A percentile compares a stretch with the other conserved stretches of the same genome.
phyloP scores from a whole-genome alignment of 2,888 invertebrate genomes.

The Rhagium mordax region DNA sequence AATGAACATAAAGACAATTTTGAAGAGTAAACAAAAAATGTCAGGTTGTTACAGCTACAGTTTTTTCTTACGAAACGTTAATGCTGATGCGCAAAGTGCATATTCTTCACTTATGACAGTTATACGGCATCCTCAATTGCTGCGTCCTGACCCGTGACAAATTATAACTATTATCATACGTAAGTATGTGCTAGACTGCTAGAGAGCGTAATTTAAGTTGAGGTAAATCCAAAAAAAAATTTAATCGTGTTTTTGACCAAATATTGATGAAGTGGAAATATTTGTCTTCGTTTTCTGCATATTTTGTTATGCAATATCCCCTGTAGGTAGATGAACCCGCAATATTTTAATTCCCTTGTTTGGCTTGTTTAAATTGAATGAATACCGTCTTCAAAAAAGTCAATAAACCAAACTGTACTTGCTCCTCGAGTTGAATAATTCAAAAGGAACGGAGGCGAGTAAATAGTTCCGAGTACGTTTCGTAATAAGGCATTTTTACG shows the following conservation, averaged over 20 bases:
- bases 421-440: neutral
- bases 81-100: neutral
- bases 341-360: neutral
- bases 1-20: neutral
- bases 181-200: no score
- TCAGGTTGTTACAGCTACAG: neutral
- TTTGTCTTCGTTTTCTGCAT: no score
- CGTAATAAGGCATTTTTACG: slow-evolving; percentile 10
- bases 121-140: neutral
- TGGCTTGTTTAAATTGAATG: neutral
- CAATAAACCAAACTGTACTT: neutral
- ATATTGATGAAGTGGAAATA: no score
- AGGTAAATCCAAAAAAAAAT: no score
- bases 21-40: neutral
- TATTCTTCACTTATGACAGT: neutral
- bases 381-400: neutral
- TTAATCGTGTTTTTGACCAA: no score
- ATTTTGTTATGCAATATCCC: no score
- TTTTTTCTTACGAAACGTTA: neutral
- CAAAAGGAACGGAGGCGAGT: neutral
- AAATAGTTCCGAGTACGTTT: slow-evolving; percentile 3
- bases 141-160: neutral
- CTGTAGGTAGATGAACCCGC: neutral
- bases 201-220: no score
- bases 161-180: neutral